These are phyloP conservation scores for Lepilemur septentrionalis DNA, from an alignment of 2,797 vertebrate genomes.

Conservation along the genomic window DNA sequence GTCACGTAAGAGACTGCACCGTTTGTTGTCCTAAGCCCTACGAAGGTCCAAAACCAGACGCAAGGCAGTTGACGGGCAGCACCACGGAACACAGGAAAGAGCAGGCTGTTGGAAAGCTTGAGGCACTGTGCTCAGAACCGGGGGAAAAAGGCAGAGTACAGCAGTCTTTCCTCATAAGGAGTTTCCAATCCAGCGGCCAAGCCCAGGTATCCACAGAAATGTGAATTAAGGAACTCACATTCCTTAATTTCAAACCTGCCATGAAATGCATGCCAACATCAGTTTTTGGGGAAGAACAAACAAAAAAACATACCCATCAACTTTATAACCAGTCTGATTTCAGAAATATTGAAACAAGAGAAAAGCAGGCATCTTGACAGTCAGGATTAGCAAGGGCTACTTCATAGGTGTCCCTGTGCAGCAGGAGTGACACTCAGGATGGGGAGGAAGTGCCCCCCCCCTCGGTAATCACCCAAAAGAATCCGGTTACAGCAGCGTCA, in stretches of 20 bases:
- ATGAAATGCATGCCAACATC: not conserved
- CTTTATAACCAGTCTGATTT: not conserved
- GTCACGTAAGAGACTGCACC: not conserved
- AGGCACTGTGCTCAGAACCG: not conserved
- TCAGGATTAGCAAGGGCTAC: not conserved
- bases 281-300: not conserved
- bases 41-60: not conserved
- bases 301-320: not conserved
- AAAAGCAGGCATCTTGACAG: not conserved
- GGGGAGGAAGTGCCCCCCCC: no score
- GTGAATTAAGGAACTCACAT: not conserved
- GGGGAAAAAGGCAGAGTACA: not conserved
- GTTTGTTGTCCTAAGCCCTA: not conserved
- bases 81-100: not conserved
- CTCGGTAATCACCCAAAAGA: not conserved
- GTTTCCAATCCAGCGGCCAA: not conserved
- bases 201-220: not conserved
- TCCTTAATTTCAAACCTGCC: slow-evolving; percentile 21
- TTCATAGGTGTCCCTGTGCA: not conserved
- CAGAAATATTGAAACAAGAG: not conserved
- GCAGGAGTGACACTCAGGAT: not conserved
- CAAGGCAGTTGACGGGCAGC: not conserved
- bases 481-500: not conserved
- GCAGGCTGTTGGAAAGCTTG: not conserved
- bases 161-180: not conserved